These are phyloP conservation scores for Anagrus nilaparvatae DNA, from an alignment of 1,140 invertebrate species.

Conservation along the genomic window DNA sequence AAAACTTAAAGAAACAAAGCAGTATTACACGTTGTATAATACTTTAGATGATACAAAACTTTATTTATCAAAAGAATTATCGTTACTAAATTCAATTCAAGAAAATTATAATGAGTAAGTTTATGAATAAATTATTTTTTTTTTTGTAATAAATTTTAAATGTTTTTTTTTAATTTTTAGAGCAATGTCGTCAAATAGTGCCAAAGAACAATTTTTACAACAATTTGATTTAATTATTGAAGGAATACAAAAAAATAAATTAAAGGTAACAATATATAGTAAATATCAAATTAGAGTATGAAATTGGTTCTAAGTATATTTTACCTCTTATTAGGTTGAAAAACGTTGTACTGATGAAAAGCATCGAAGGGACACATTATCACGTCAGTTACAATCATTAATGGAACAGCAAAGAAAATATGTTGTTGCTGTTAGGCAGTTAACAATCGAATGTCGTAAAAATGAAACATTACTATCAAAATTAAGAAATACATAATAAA, in stretches of 20 bases:
- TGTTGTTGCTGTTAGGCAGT: conserved; percentile 71
- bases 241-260: conserved; percentile 69
- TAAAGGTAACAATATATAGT: conserved; percentile 48
- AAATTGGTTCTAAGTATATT: not conserved
- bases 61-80: conserved; percentile 85
- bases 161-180: conserved; percentile 28
- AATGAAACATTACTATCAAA: conserved; percentile 48
- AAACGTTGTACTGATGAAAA: conserved; percentile 57
- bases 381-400: conserved; percentile 57
- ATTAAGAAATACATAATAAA: conserved; percentile 25
- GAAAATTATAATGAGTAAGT: conserved; percentile 86
- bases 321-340: conserved; percentile 34
- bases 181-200: conserved; percentile 56
- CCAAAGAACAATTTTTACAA: conserved; percentile 76
- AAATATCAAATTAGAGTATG: not conserved
- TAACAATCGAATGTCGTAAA: conserved; percentile 61
- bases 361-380: conserved; percentile 58
- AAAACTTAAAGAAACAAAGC: conserved; percentile 93
- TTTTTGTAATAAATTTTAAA: conserved; percentile 6
- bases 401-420: conserved; percentile 77
- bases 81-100: conserved; percentile 85
- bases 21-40: conserved; percentile 94
- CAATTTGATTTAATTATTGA: conserved; percentile 83
- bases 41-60: conserved; percentile 87
- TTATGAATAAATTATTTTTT: conserved; percentile 13